Base-by-base conservation (phyloP, 1,140 invertebrate genomes). In the Papilio dardanus region DNA sequence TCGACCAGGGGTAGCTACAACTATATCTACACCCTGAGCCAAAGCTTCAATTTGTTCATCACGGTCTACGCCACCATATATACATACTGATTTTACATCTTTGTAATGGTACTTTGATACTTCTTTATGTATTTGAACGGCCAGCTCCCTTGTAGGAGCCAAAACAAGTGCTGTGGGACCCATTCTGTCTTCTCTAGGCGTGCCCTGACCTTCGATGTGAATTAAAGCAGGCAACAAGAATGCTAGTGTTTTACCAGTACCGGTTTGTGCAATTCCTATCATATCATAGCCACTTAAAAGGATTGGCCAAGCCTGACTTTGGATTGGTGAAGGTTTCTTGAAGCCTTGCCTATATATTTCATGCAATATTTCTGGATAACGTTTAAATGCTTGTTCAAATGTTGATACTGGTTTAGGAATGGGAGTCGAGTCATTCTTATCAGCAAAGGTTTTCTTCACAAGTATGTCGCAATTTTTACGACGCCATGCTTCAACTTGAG, bases 181-280 rank as follows among this genome's bases (percentile, higher is more conserved):
- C 30, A 93, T 91, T 40, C 97, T 92, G 81, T 98, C 81, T 5
- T 94, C 85, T 7, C 96, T 91, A 0, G 97, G 96, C 10, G 92
- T 94, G 24, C 94, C 87, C 93, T 99, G 98, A 37, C 95, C 95
- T 77, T 97, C 97, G 69, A 98, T 98, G 83, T 98, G 97, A 80
- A 98, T 96, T 58, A 99, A 94, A 16, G 98, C 98, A 35, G 98
- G 98, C 37, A 99, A 86, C 0, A 99, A 90, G 86, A 99, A 99
- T 0, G 98, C 98, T 40, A 99, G 91, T 0, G 98, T 99, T 94
- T 97, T 97, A 80, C 98, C 98, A 35, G 98, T 98, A 75, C 97
- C 97, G 30, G 97, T 98, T 93, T 99, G 98, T 0, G 98, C 98
- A 77, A 99, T 99, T 16, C 98, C 98, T 91, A 99, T 99, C 82